Conservation (phyloP, 2,888 invertebrate genomes). For the Spialia ferax region DNA sequence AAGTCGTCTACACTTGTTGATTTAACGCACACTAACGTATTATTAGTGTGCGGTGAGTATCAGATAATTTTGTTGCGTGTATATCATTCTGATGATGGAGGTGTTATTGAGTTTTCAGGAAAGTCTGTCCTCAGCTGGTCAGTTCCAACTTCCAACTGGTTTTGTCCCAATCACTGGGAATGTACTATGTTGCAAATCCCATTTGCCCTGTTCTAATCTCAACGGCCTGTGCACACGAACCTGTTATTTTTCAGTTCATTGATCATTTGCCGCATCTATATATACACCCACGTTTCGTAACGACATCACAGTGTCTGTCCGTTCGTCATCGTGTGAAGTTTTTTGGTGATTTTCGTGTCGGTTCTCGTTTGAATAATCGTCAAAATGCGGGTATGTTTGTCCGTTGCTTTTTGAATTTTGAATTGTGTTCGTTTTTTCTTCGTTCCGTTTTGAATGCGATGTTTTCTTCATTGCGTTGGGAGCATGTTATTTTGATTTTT, state of each 20-base stretch:
- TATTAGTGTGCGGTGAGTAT: too few species aligned
- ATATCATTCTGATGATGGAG: too few species aligned
- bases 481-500: too few species aligned
- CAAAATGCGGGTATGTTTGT: conserved; percentile 62
- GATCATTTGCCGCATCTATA: conserved; percentile 54
- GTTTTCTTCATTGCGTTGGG: too few species aligned
- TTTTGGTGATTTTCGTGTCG: conserved; percentile 33
- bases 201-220: conserved; percentile 37
- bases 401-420: conserved; percentile 25
- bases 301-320: conserved; percentile 49
- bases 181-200: conserved; percentile 22
- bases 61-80: too few species aligned
- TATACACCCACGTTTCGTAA: conserved; percentile 50
- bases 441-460: background rate
- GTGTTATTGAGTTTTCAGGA: too few species aligned
- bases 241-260: conserved; percentile 58
- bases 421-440: background rate
- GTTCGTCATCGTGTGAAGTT: conserved; percentile 47
- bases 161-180: too few species aligned
- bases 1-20: too few species aligned
- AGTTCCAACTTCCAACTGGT: too few species aligned
- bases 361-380: conserved; percentile 9
- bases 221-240: conserved; percentile 46
- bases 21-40: too few species aligned
- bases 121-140: too few species aligned